A percentile compares a stretch with the other conserved stretches of the same genome.
Conservation (phyloP, 2,113 vertebrate species). For the Ceuthmochares aereus region DNA sequence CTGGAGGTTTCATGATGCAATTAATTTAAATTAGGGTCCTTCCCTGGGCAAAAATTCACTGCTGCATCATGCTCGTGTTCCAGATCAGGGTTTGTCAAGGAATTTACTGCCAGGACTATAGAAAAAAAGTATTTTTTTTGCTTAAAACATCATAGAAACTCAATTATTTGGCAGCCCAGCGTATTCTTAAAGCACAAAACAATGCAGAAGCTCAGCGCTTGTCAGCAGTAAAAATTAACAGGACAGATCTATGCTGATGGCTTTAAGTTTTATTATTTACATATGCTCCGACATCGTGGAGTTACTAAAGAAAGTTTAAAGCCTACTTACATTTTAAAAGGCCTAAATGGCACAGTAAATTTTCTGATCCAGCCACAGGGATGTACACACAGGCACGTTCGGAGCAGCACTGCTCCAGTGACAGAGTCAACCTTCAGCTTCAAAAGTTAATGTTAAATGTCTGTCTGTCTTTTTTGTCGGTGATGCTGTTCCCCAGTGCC, state of each 20-base stretch:
- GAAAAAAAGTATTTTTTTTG: neutral
- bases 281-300: neutral
- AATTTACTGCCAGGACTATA: neutral
- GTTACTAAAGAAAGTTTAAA: neutral
- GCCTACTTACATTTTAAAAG: neutral
- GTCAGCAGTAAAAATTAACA: neutral
- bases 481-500: no score
- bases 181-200: neutral
- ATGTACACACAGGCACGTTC: fast-evolving
- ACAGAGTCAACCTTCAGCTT: neutral
- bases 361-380: fast-evolving
- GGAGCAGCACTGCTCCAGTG: neutral
- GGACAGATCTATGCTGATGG: neutral
- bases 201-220: neutral
- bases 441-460: neutral
- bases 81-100: neutral
- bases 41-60: neutral
- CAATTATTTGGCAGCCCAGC: neutral
- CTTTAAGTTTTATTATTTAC: neutral
- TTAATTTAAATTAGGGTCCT: neutral
- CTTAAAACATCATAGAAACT: neutral
- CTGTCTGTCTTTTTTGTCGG: neutral
- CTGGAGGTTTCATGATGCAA: neutral
- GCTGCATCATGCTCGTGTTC: neutral
- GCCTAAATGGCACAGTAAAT: neutral